Evolutionary conservation across 1,140 invertebrate species (phyloP), one percentile per base, ranked within the genome.

Genomic region (Bombus sibiricus): DNA sequence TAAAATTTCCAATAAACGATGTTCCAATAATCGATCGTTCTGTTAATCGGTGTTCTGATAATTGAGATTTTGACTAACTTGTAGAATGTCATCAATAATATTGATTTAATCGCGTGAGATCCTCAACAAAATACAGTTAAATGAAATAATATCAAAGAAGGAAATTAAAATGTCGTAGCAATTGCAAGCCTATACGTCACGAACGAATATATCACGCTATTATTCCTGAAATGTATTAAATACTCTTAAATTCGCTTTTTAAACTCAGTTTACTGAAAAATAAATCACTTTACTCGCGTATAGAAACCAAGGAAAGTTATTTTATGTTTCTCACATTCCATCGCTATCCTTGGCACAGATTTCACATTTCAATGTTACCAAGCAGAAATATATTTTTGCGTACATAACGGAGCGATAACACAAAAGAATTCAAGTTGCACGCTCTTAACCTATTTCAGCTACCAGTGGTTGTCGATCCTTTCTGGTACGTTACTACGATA

Each of bases 401-500:
- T 62, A 15, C n/a, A 53, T 34, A 34, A 75, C 32, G 13, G n/a
- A 75, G 10, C 41, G 59, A 34, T 25, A 32, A 47, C 39, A 22
- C 25, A 22, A 37, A 71, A 41, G 43, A 47, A 41, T 39, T 81
- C 66, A n/a, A 41, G 68, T 6, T 15, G 18, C 3, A 37, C 10
- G 25, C 47, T 68, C 18, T 81, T 37, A 59, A 43, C 37, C 37
- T 37, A 39, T 81, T 43, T 59, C 18, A 59, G 12, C 4, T 32
- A 37, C 28, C 28, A n/a, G 13, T 8, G n/a, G 37, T 62, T 43
- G 6, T 34, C 28, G 66, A 59, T 28, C 34, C 5, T n/a, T 62
- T 41, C 53, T 41, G 3, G 22, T 34, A 75, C 72, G 72, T 53
- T 47, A 74, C 1, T 32, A 37, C 47, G 74, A 83, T 83, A 69